Evolutionary conservation across 2,888 invertebrate genomes (phyloP).

Genomic region (Acanthoscelides obtectus): DNA sequence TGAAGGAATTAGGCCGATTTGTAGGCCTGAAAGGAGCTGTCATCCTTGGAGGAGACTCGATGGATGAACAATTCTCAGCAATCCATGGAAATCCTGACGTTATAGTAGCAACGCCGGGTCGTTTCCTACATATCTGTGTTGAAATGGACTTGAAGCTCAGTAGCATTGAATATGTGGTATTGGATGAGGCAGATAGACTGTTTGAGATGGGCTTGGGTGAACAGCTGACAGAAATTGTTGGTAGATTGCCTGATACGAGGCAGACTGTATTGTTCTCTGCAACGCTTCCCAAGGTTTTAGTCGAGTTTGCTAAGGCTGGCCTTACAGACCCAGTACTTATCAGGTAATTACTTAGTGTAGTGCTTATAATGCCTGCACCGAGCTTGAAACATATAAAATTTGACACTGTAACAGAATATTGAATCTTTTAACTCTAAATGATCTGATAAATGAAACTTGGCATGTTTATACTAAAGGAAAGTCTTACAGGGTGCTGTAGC

Average conservation of each 20-base stretch:
- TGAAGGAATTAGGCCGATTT: slow-evolving; percentile 88
- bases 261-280: slow-evolving; percentile 97
- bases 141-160: slow-evolving; percentile 94
- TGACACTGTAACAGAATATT: no score
- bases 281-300: slow-evolving; percentile 90
- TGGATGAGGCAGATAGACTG: slow-evolving; percentile 95
- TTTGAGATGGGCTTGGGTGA: slow-evolving; percentile 99
- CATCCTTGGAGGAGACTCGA: slow-evolving; percentile 94
- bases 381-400: neutral
- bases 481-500: no score
- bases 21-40: slow-evolving; percentile 81
- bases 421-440: no score
- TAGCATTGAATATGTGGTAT: slow-evolving; percentile 87
- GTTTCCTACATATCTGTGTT: slow-evolving; percentile 92
- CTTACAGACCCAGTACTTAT: slow-evolving; percentile 80
- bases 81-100: slow-evolving; percentile 95
- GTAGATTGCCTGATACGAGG: slow-evolving; percentile 81
- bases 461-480: no score
- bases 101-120: slow-evolving; percentile 95
- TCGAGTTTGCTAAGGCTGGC: slow-evolving; percentile 96
- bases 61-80: slow-evolving; percentile 94
- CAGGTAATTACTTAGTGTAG: no score
- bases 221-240: slow-evolving; percentile 78
- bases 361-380: no score
- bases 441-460: no score